These are phyloP conservation scores for Aspidapion aeneum DNA, from an alignment of 2,888 invertebrate species.

Conservation along the genomic window DNA sequence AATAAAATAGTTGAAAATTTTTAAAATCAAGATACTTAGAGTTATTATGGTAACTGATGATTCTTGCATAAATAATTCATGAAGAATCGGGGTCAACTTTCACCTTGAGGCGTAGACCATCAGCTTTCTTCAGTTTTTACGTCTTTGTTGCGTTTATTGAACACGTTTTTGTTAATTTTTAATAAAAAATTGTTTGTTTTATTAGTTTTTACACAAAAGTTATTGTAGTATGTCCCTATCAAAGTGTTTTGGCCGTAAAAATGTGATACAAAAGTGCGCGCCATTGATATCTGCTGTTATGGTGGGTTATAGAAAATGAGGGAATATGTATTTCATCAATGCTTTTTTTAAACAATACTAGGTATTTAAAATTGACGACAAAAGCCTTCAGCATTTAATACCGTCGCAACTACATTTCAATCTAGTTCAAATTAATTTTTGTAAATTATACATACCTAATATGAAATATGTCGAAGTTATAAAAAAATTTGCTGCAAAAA, in stretches of 20 bases:
- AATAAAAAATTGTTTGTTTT: background rate
- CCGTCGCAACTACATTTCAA: no score
- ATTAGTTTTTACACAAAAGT: no score
- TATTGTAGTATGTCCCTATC: slow-evolving; percentile 27
- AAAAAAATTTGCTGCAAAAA: no score
- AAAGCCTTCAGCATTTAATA: no score
- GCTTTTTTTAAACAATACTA: no score
- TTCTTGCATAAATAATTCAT: background rate
- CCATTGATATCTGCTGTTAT: background rate
- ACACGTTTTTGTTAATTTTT: slow-evolving; percentile 5
- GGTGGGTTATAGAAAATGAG: background rate
- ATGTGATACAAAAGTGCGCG: slow-evolving; percentile 13
- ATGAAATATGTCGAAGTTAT: no score
- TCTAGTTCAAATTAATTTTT: no score
- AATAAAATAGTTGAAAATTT: no score
- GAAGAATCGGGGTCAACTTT: slow-evolving; percentile 28
- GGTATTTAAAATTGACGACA: no score
- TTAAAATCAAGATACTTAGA: background rate
- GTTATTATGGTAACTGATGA: background rate
- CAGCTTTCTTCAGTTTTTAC: slow-evolving; percentile 19
- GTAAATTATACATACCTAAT: no score
- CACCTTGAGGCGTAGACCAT: slow-evolving; percentile 15
- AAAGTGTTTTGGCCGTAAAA: slow-evolving; percentile 19
- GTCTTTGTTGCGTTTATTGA: slow-evolving; percentile 8
- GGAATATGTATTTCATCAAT: no score